A percentile compares a stretch with the other conserved stretches of the same genome.
Conservation (phyloP, 2,113 vertebrate species). For the Delphinus delphis region DNA sequence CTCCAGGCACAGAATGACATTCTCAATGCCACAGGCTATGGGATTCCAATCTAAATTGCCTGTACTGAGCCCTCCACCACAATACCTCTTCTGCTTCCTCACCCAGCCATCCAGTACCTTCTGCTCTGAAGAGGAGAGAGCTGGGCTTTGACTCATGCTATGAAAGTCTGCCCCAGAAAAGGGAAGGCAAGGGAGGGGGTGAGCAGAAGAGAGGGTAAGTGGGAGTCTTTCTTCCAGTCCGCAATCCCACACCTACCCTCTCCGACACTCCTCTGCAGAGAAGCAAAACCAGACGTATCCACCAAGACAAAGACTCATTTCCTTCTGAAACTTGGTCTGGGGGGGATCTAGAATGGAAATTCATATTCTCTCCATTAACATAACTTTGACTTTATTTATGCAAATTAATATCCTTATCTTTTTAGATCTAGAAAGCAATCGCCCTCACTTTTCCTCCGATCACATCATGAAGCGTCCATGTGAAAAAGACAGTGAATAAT, state of each 20-base stretch:
- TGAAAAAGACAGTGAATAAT: not conserved
- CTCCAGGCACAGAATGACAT: not conserved
- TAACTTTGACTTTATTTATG: not conserved
- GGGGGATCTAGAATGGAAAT: not conserved
- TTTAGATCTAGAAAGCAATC: not conserved
- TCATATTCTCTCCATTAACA: not conserved
- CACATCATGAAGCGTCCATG: not conserved
- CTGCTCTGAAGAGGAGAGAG: not conserved
- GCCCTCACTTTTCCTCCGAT: not conserved
- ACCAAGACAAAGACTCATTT: not conserved
- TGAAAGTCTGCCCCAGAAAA: not conserved
- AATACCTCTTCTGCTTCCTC: not conserved
- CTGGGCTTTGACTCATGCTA: not conserved
- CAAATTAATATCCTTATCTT: not conserved
- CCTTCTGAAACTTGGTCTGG: not conserved
- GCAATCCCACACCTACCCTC: not conserved
- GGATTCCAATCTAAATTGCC: not conserved
- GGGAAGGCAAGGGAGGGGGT: rapidly evolving
- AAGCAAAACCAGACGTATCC: not conserved
- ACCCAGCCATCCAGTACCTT: not conserved
- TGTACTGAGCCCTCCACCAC: not conserved
- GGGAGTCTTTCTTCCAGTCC: not conserved
- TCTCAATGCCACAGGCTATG: not conserved
- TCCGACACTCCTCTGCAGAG: not conserved
- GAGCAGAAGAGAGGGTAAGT: not conserved